phyloP scores from a whole-genome alignment of 2,113 vertebrate genomes.

The Ramphastos sulfuratus region DNA sequence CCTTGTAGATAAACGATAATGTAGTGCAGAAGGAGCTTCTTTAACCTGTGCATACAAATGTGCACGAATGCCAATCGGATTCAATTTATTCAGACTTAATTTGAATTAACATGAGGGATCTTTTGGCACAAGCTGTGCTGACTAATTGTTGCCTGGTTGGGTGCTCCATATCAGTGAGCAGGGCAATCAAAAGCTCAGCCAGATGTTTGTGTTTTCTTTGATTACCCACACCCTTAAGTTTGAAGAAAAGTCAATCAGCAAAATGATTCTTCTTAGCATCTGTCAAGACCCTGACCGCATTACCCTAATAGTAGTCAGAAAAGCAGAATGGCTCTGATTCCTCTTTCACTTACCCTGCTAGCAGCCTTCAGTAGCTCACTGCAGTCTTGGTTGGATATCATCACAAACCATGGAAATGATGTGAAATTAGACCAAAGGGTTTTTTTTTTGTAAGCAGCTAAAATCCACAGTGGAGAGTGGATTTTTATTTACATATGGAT shows the following conservation, averaged over 20 bases:
- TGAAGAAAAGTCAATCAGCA: constrained; percentile 65
- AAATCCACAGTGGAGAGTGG: neutral
- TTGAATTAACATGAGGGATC: constrained; percentile 74
- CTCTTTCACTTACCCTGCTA: neutral
- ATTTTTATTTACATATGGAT: neutral
- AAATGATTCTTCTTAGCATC: constrained; percentile 68
- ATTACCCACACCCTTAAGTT: constrained; percentile 64
- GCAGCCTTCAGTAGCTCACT: neutral
- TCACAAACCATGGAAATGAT: neutral
- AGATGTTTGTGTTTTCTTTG: constrained; percentile 75
- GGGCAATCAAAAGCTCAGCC: constrained; percentile 66
- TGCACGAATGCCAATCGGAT: constrained; percentile 65
- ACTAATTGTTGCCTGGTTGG: constrained; percentile 77
- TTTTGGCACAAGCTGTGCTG: constrained; percentile 72
- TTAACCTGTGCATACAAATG: constrained; percentile 67
- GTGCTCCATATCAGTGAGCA: constrained; percentile 61
- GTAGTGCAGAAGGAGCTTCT: constrained; percentile 41
- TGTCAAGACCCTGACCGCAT: constrained; percentile 40
- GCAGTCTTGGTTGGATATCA: neutral
- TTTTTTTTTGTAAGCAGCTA: neutral
- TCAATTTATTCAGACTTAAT: constrained; percentile 78
- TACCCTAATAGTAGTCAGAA: constrained; percentile 32
- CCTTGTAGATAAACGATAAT: constrained; percentile 64
- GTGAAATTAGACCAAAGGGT: neutral
- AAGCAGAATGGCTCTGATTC: neutral